Evolutionary conservation across 2,113 vertebrate species (phyloP), one percentile per base, ranked within the genome.

Genomic region (Peromyscus californicus): DNA sequence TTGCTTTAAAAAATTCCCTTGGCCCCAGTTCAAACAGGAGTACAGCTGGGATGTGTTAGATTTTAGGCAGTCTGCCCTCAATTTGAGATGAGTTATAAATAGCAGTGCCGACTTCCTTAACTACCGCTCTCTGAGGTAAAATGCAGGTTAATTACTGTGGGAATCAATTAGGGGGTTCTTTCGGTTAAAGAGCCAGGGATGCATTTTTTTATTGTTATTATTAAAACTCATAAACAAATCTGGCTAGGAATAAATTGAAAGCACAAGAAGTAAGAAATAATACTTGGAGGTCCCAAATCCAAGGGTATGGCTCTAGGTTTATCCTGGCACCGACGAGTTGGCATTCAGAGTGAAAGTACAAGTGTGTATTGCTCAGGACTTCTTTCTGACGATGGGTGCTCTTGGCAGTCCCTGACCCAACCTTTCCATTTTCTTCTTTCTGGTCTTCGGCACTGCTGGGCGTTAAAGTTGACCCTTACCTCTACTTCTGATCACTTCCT

Each of bases 1-100:
- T 99, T 99, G 99, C 99, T 99, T 99, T 99, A 99, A 99, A 99
- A 99, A 99, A 99, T 99, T 98, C 99, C 99, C 99, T 99, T 99
- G 99, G 99, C 99, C 98, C 98, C 98, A 99, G 98, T 99, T 99
- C 99, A 99, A 99, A 99, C 99, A 99, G 99, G 99, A 99, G 99
- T 99, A 99, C 99, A 99, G 99, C 99, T 99, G 99, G 99, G 99
- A 99, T 99, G 99, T 99, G 99, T 99, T 99, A 99, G 99, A 99
- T 99, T 99, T 99, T 99, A 99, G 99, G 99, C 99, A 99, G 99
- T 99, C 99, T 99, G 99, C 99, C 99, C 99, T 99, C 99, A 99
- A 99, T 99, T 99, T 98, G 99, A 99, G 99, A 99, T 99, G 99
- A 99, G 99, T 99, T 99, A 99, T 99, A 99, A 99, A 99, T 99